These are phyloP conservation scores for Volucella inflata DNA, from an alignment of 2,888 invertebrate genomes.

Conservation along the genomic window DNA sequence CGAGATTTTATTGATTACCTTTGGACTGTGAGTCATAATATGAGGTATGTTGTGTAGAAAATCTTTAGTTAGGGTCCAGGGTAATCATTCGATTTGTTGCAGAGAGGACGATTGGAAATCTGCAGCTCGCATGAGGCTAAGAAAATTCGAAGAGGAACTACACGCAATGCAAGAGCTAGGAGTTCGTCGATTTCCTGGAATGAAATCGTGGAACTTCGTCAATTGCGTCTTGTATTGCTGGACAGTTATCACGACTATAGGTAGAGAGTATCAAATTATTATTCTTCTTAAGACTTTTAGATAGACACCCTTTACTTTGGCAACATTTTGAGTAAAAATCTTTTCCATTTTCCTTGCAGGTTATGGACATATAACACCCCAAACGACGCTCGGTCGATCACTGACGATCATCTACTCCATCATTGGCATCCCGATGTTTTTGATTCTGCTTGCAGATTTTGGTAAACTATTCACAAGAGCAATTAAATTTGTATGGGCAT, in stretches of 20 bases:
- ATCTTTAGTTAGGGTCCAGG: not conserved
- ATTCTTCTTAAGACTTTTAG: not conserved
- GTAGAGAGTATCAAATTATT: conserved; percentile 84
- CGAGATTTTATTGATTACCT: conserved; percentile 93
- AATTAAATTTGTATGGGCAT: conserved; percentile 96
- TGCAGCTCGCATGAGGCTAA: conserved; percentile 90
- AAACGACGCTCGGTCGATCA: conserved; percentile 92
- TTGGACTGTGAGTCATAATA: conserved; percentile 92
- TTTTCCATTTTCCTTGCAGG: conserved; percentile 86
- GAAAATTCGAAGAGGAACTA: conserved; percentile 93
- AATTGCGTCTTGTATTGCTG: conserved; percentile 94
- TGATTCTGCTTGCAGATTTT: conserved; percentile 96
- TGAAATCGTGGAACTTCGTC: conserved; percentile 93
- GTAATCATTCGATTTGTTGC: conserved; percentile 52
- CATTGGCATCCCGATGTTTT: conserved; percentile 97
- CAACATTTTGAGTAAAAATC: conserved; percentile 4
- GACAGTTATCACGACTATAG: conserved; percentile 94
- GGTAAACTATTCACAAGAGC: conserved; percentile 96
- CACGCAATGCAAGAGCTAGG: conserved; percentile 93
- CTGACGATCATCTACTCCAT: conserved; percentile 97
- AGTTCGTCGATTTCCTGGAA: conserved; percentile 92
- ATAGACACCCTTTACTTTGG: not conserved
- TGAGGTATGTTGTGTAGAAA: conserved; percentile 84
- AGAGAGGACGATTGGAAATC: conserved; percentile 96
- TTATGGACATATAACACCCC: conserved; percentile 98